Evolutionary conservation across 2,113 vertebrate genomes (phyloP).

Genomic region (Semnornis frantzii): DNA sequence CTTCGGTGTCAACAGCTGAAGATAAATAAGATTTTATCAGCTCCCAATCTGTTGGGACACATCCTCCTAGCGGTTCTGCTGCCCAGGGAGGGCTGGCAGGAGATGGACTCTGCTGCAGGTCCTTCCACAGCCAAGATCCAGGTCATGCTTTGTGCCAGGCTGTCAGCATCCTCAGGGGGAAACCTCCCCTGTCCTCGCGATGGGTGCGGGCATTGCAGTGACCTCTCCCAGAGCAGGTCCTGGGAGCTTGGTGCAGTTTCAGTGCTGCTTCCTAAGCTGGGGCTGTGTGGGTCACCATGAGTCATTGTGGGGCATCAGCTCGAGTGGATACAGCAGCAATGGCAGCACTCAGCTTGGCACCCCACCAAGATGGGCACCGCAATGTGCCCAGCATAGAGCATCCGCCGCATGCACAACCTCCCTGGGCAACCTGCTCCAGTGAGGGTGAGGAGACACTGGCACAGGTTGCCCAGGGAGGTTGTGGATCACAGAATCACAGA

Average conservation of each 20-base stretch:
- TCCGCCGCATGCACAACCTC: too few species aligned
- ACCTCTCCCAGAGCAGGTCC: not conserved
- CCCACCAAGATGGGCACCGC: too few species aligned
- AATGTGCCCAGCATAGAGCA: too few species aligned
- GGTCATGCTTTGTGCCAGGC: not conserved
- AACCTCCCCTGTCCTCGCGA: accelerated
- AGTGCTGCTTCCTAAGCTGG: accelerated
- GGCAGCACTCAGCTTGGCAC: accelerated
- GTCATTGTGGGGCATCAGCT: not conserved
- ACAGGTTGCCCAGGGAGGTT: too few species aligned
- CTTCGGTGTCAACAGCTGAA: constrained; percentile 77
- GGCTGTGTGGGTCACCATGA: accelerated
- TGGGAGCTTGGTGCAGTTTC: not conserved
- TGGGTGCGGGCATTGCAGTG: not conserved
- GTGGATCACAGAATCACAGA: too few species aligned
- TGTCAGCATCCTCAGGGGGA: not conserved
- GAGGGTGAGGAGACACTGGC: too few species aligned
- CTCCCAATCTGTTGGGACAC: constrained; percentile 82
- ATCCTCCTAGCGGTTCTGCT: constrained; percentile 80
- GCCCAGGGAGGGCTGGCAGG: not conserved
- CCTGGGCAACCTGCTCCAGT: too few species aligned
- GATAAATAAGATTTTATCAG: constrained; percentile 81
- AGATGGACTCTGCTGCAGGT: not conserved
- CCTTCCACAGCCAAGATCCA: not conserved
- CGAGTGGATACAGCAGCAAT: not conserved